Evolutionary conservation across 2,113 vertebrate species (phyloP).

Genomic region (Sardina pilchardus): DNA sequence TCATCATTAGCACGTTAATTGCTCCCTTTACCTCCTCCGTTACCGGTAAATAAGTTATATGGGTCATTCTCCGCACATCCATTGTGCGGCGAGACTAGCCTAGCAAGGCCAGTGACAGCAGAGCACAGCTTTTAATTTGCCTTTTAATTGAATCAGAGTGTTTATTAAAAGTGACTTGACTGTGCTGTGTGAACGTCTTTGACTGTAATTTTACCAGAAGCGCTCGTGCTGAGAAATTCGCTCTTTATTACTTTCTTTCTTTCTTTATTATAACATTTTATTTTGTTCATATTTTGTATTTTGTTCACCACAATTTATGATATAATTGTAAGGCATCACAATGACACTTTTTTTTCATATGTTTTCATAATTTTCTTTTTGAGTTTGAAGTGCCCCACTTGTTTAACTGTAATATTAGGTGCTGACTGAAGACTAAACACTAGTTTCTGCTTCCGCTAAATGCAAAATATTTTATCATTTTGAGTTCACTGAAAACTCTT

Average conservation of each 20-base stretch:
- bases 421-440: no score
- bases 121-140: conserved; percentile 10
- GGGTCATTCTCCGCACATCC: conserved; percentile 3
- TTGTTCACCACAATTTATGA: not conserved
- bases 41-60: conserved; percentile 63
- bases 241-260: not conserved
- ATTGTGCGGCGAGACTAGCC: not conserved
- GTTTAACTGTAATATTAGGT: no score
- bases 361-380: not conserved
- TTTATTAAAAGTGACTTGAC: conserved; percentile 20
- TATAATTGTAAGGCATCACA: not conserved
- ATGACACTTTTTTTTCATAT: no score
- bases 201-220: not conserved
- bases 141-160: conserved; percentile 20
- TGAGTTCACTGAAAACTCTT: not conserved
- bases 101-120: not conserved
- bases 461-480: not conserved
- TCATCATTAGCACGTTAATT: conserved; percentile 78
- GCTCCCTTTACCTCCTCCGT: conserved; percentile 53
- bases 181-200: not conserved
- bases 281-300: not conserved
- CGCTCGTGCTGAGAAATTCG: not conserved
- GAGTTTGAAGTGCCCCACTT: not conserved
- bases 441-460: not conserved
- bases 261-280: not conserved